These are phyloP conservation scores for Micrasema longulum DNA, from an alignment of 1,140 invertebrate species.

Conservation along the genomic window DNA sequence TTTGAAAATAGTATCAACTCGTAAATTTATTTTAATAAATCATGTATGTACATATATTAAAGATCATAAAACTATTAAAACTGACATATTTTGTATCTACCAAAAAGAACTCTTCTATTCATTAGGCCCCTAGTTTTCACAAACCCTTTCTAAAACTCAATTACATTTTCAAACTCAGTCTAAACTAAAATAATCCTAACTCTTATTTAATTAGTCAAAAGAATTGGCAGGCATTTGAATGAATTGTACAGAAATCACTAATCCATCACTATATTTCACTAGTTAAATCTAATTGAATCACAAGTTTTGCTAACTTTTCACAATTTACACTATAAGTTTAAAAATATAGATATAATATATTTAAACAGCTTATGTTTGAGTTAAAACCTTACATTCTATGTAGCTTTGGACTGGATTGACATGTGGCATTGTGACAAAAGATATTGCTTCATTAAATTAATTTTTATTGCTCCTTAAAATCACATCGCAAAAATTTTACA, in stretches of 20 bases:
- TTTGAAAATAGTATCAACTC: no score
- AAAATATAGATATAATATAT: constrained; percentile 21
- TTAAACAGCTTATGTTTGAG: constrained; percentile 25
- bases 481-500: no score
- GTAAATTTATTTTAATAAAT: no score
- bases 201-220: constrained; percentile 5
- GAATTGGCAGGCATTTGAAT: constrained; percentile 18
- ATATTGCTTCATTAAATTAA: constrained; percentile 23
- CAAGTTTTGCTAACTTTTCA: constrained; percentile 6
- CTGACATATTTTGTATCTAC: no score
- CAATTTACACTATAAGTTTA: constrained; percentile 17
- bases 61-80: no score
- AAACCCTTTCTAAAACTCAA: no score
- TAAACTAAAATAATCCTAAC: no score
- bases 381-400: constrained; percentile 20
- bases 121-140: no score
- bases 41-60: no score
- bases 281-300: constrained; percentile 15
- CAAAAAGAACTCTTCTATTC: no score
- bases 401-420: constrained; percentile 22
- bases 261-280: neutral
- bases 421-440: constrained; percentile 25
- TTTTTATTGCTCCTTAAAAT: no score
- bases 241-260: neutral
- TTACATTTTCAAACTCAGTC: no score